Conservation (phyloP, 2,113 vertebrate genomes). For the Pao palembangensis region DNA sequence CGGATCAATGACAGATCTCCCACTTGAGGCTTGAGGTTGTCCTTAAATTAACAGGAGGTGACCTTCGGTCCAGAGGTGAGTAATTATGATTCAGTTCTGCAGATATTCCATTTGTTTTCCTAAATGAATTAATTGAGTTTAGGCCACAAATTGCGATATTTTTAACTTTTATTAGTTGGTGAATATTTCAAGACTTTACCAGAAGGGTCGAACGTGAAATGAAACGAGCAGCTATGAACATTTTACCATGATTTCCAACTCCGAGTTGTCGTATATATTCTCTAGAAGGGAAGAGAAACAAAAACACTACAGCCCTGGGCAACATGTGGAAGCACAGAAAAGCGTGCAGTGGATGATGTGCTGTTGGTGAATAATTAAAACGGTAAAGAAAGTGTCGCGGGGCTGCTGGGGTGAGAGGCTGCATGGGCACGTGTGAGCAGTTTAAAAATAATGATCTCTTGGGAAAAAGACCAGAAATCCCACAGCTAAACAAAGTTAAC, state of each 20-base stretch:
- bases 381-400: constrained; percentile 25
- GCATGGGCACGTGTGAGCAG: too few relatives aligned
- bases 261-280: constrained; percentile 36
- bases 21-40: constrained; percentile 21
- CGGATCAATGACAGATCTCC: constrained; percentile 56
- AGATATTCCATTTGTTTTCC: background rate
- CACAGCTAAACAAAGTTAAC: constrained; percentile 15
- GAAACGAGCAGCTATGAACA: background rate
- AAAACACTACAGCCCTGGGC: constrained; percentile 55
- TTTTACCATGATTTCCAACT: constrained; percentile 33
- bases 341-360: constrained; percentile 64
- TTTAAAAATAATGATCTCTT: constrained; percentile 33
- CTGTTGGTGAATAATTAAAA: constrained; percentile 64
- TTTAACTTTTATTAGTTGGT: too few relatives aligned
- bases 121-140: too few relatives aligned
- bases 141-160: too few relatives aligned
- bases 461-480: background rate
- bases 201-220: background rate
- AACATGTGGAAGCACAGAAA: constrained; percentile 59
- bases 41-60: constrained; percentile 14
- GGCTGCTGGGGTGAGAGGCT: constrained; percentile 14
- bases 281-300: constrained; percentile 49
- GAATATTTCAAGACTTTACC: background rate
- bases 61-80: constrained; percentile 1
- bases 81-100: constrained; percentile 15